Conservation (phyloP, 1,140 invertebrate species). For the Drosophila kohkoa region DNA sequence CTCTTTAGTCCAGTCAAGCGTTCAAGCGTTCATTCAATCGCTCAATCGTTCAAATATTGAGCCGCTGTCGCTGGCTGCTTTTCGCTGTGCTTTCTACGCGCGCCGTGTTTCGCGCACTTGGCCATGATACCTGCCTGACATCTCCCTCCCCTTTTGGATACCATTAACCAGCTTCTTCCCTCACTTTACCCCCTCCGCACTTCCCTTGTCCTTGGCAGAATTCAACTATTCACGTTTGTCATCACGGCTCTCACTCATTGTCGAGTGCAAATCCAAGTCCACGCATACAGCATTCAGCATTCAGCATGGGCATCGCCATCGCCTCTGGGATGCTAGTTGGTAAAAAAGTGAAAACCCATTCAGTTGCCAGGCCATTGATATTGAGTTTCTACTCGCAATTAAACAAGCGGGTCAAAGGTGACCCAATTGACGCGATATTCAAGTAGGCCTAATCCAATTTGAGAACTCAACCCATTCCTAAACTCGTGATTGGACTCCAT, state of each 20-base stretch:
- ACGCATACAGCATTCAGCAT: background rate
- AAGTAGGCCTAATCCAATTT: background rate
- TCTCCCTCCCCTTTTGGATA: background rate
- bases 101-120: constrained; percentile 25
- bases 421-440: background rate
- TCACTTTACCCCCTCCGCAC: too few relatives aligned
- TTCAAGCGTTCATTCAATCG: constrained; percentile 31
- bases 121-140: background rate
- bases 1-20: background rate
- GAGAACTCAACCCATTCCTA: background rate
- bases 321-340: constrained; percentile 9
- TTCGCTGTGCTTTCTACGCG: constrained; percentile 37
- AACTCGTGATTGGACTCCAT: too few relatives aligned
- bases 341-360: constrained; percentile 62
- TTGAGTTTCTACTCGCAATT: constrained; percentile 58
- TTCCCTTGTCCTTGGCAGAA: background rate
- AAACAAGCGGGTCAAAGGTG: constrained; percentile 22
- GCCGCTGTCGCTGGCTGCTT: constrained; percentile 3
- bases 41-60: constrained; percentile 35
- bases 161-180: background rate
- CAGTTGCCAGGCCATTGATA: constrained; percentile 32
- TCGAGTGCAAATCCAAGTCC: constrained; percentile 8
- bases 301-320: background rate
- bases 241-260: constrained; percentile 11
- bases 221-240: constrained; percentile 13